These are phyloP conservation scores for Tachycineta bicolor DNA, from an alignment of 2,113 vertebrate species.

Conservation along the genomic window DNA sequence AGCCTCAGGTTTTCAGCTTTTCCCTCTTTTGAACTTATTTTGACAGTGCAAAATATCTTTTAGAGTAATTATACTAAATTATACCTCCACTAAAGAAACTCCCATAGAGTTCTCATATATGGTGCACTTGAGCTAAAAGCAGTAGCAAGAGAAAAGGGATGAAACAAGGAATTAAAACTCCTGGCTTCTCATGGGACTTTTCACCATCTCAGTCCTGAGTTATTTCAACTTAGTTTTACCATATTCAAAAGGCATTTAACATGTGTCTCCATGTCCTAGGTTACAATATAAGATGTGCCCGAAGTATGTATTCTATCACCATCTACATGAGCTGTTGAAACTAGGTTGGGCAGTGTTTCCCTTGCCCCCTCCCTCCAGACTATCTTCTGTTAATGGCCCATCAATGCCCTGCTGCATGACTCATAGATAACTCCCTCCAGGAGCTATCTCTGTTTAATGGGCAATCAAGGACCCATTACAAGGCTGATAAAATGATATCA, in stretches of 20 bases:
- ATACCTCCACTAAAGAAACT: neutral
- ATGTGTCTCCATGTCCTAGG: neutral
- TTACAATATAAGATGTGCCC: too few relatives aligned
- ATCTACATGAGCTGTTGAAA: too few relatives aligned
- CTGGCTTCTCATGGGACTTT: neutral
- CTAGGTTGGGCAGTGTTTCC: too few relatives aligned
- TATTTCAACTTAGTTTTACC: neutral
- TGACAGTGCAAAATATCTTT: neutral
- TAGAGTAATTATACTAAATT: neutral
- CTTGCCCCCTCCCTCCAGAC: too few relatives aligned
- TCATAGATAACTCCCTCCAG: too few relatives aligned
- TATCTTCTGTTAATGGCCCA: too few relatives aligned
- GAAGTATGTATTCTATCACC: too few relatives aligned
- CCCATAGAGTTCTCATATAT: neutral
- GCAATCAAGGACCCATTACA: too few relatives aligned
- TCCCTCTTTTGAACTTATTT: neutral
- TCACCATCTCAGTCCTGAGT: neutral
- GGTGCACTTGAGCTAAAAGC: neutral
- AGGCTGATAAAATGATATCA: too few relatives aligned
- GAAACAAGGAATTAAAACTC: neutral
- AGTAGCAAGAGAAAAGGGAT: neutral
- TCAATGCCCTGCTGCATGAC: too few relatives aligned
- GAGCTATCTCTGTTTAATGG: too few relatives aligned
- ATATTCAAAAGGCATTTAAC: neutral
- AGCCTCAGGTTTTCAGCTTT: neutral